phyloP scores from a whole-genome alignment of 2,113 vertebrate genomes.

The Dissostichus mawsoni region DNA sequence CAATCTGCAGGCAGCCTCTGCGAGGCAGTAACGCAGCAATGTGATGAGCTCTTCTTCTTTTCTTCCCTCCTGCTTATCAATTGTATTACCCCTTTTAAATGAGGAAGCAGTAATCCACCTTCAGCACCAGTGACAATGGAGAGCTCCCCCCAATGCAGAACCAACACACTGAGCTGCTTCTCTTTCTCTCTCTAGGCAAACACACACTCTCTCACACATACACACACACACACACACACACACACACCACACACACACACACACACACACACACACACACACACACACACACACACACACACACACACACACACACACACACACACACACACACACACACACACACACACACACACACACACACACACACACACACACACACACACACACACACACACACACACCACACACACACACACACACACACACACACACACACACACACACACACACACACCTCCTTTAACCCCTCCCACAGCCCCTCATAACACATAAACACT shows the following conservation, averaged over 20 bases:
- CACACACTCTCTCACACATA: too few species aligned
- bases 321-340: not conserved
- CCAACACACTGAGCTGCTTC: conserved; percentile 32
- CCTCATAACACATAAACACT: conserved; percentile 9
- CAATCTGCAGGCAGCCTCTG: conserved; percentile 36
- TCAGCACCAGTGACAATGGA: conserved; percentile 77
- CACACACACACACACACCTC: conserved; percentile 35
- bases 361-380: conserved; percentile 27
- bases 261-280: conserved; percentile 17
- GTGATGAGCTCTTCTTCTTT: conserved; percentile 35
- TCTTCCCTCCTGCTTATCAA: conserved; percentile 41
- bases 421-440: conserved; percentile 3
- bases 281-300: conserved; percentile 15
- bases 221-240: not conserved
- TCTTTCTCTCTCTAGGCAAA: not conserved
- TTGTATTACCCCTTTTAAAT: conserved; percentile 46
- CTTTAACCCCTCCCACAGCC: conserved; percentile 54
- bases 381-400: not conserved
- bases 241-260: conserved; percentile 22
- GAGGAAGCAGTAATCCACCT: conserved; percentile 70
- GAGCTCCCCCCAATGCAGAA: conserved; percentile 65
- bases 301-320: conserved; percentile 25
- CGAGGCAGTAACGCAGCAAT: conserved; percentile 45
- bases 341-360: not conserved
- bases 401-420: too few species aligned